A percentile compares a stretch with the other conserved stretches of the same genome.
These are phyloP conservation scores for Orthonevra nobilis DNA, from an alignment of 2,888 invertebrate species.

Conservation along the genomic window DNA sequence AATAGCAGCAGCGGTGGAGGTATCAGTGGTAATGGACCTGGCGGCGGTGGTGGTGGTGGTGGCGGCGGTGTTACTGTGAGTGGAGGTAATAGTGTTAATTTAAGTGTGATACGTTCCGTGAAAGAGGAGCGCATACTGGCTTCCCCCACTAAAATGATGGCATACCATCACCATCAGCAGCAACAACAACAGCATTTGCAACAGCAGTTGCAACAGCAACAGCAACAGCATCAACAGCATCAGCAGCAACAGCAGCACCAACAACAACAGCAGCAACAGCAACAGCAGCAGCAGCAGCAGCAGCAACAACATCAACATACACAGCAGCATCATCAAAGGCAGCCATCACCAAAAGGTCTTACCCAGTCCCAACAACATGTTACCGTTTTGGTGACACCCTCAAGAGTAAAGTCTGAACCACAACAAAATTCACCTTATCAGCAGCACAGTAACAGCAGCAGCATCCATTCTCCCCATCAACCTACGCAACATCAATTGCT, in stretches of 20 bases:
- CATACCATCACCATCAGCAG: slow-evolving; percentile 74
- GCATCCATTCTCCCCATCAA: slow-evolving; percentile 74
- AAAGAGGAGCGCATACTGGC: slow-evolving; percentile 79
- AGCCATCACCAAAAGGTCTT: slow-evolving; percentile 73
- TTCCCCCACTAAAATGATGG: slow-evolving; percentile 78
- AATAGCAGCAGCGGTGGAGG: slow-evolving; percentile 54
- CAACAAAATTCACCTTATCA: slow-evolving; percentile 74
- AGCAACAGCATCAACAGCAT: slow-evolving; percentile 73
- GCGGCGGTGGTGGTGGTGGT: slow-evolving; percentile 55
- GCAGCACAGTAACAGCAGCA: slow-evolving; percentile 72
- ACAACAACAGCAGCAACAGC: slow-evolving; percentile 71
- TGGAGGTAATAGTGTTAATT: slow-evolving; percentile 72
- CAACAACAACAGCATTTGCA: slow-evolving; percentile 72
- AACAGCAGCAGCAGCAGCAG: slow-evolving; percentile 80
- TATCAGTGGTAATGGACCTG: slow-evolving; percentile 31
- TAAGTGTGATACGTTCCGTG: slow-evolving; percentile 80
- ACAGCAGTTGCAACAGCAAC: slow-evolving; percentile 73
- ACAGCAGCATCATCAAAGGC: slow-evolving; percentile 78
- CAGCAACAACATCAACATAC: slow-evolving; percentile 79
- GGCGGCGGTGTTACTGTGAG: slow-evolving; percentile 35
- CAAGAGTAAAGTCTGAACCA: slow-evolving; percentile 80
- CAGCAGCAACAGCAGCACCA: slow-evolving; percentile 72
- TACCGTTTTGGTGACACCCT: slow-evolving; percentile 81
- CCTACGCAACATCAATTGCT: slow-evolving; percentile 72
- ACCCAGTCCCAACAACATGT: slow-evolving; percentile 79